phyloP scores from a whole-genome alignment of 1,140 invertebrate genomes.

The Spodoptera litura region DNA sequence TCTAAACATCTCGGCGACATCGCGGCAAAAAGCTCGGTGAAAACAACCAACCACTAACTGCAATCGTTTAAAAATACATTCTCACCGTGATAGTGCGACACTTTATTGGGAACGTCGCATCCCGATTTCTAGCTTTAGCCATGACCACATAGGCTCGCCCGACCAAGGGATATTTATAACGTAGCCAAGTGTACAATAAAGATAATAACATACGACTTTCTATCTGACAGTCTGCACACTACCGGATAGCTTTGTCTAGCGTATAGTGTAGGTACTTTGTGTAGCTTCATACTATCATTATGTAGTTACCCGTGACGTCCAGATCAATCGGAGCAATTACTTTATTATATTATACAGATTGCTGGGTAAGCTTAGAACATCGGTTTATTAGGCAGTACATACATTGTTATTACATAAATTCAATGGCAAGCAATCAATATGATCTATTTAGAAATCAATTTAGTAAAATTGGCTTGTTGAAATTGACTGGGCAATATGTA shows the following conservation, averaged over 20 bases:
- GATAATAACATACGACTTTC: constrained; percentile 1
- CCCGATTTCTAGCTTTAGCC: constrained; percentile 51
- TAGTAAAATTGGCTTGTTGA: constrained; percentile 1
- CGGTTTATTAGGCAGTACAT: background rate
- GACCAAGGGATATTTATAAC: constrained; percentile 37
- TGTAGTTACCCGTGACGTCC: background rate
- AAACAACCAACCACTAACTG: constrained; percentile 77
- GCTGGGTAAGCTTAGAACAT: background rate
- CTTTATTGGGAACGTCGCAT: constrained; percentile 52
- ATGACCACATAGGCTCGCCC: constrained; percentile 39
- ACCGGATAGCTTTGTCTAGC: background rate
- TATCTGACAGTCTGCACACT: background rate
- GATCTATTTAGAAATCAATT: no score
- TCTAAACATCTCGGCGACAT: constrained; percentile 77
- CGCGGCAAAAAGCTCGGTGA: constrained; percentile 77
- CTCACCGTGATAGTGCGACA: constrained; percentile 55
- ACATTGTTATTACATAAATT: no score
- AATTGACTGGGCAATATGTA: background rate
- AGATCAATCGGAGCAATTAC: background rate
- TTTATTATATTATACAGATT: no score
- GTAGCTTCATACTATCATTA: background rate
- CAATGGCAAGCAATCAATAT: no score
- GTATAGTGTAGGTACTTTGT: background rate
- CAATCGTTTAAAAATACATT: constrained; percentile 74
- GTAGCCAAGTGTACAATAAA: constrained; percentile 5